A percentile compares a stretch with the other conserved stretches of the same genome.
Evolutionary conservation across 2,113 vertebrate species (phyloP).

Genomic region (Athene cunicularia): DNA sequence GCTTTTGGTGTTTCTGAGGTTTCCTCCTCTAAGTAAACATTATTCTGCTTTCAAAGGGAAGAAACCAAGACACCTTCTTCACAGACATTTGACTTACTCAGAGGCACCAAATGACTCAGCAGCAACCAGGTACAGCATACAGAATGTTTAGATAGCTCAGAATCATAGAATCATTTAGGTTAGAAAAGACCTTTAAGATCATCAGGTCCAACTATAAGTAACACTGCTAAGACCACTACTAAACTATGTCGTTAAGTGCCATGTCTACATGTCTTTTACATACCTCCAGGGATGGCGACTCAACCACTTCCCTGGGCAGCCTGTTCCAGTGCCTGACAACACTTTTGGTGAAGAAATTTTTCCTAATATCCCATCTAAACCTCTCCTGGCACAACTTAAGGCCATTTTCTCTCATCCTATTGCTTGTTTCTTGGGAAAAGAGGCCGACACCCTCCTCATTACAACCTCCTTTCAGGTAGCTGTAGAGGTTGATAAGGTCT

Average conservation of each 20-base stretch:
- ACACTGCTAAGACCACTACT: background rate
- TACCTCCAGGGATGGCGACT: background rate
- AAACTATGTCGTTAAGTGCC: background rate
- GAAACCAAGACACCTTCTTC: background rate
- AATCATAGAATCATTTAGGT: background rate
- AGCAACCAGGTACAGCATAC: background rate
- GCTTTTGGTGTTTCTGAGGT: slow-evolving; percentile 7
- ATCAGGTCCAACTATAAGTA: background rate
- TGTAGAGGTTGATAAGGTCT: background rate
- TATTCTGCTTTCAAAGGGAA: background rate
- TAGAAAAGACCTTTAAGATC: background rate
- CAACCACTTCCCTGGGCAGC: background rate
- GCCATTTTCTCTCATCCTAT: background rate
- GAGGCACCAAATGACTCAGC: background rate
- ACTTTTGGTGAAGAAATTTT: background rate
- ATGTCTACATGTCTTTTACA: background rate
- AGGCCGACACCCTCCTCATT: rapidly evolving
- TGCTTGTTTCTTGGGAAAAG: background rate
- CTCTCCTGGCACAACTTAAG: background rate
- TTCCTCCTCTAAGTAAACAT: background rate
- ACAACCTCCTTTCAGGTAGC: background rate
- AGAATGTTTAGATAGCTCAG: background rate
- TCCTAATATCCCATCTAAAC: background rate
- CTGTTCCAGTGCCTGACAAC: background rate
- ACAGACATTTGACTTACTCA: background rate